Base-by-base conservation (phyloP, 2,113 vertebrate species). In the Dromaius novaehollandiae region DNA sequence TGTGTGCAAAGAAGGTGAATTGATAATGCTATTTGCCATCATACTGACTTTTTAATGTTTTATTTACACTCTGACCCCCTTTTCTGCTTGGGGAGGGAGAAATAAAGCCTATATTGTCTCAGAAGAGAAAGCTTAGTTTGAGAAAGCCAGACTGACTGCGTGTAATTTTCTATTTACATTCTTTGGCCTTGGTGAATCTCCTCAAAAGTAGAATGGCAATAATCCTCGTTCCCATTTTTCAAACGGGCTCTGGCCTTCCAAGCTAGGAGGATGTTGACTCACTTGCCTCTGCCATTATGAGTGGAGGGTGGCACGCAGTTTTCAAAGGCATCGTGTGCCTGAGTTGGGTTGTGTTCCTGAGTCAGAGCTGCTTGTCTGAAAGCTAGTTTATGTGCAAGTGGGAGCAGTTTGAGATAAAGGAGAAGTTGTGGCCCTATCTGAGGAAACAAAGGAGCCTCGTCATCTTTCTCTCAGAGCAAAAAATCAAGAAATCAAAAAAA, bases 141-240 rank as follows among this genome's bases (percentile, higher is more conserved):
- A 77, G 70, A 58, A 92, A 17, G 32, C 26, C 65, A 38, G 2
- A 34, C 38, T 46, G 3, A 0, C 15, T 0, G 0, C 9, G 2
- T 2, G 2, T 40, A 60, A 36, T 44, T 40, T 51, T 50, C 71
- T 38, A 26, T 51, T 53, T 22, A 21, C 0, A 3, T 11, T 6
- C 2, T 36, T 15, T 86, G 46, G 32, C 53, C 5, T 3, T 20
- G n/a, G 65, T 69, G 19, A 34, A 16, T 14, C 44, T 53, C 36
- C 69, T 50, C 38, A 7, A 15, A 36, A 26, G 0, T 44, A 13
- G 42, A 0, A 4, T 7, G 58, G 74, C 74, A 79, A 28, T 1
- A 26, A n/a, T 40, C 36, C 63, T 26, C 50, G 5, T 14, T 4
- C 11, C 20, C 36, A 5, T 13, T 75, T 38, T 32, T 46, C 34